Percentiles rank a stretch among this genome's conserved stretches.
Conservation (phyloP, 2,797 vertebrate species). For the Hippoglossus hippoglossus region DNA sequence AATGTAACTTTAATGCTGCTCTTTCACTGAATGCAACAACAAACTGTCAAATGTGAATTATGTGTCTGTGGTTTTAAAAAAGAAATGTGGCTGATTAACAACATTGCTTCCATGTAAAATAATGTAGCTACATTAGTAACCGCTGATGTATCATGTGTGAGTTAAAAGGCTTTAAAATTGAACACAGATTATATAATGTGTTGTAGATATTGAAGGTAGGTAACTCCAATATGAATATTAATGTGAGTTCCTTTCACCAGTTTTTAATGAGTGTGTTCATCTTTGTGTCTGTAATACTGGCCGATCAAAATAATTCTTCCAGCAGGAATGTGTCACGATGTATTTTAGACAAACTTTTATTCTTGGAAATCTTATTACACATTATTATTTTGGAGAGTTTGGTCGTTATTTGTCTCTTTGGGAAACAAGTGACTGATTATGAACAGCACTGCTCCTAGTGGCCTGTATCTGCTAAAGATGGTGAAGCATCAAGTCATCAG, state of each 20-base stretch:
- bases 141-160: background rate
- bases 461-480: background rate
- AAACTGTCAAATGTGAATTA: slow-evolving; percentile 3
- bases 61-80: slow-evolving; percentile 7
- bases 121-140: slow-evolving; percentile 8
- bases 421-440: background rate
- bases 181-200: background rate
- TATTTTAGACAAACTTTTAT: slow-evolving; percentile 7
- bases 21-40: slow-evolving; percentile 35
- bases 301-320: slow-evolving; percentile 4
- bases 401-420: background rate
- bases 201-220: slow-evolving; percentile 7
- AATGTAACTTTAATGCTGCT: slow-evolving; percentile 48
- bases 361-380: slow-evolving; percentile 23
- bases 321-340: slow-evolving; percentile 23
- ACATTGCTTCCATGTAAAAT: slow-evolving; percentile 10
- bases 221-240: background rate
- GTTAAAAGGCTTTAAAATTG: slow-evolving; percentile 8
- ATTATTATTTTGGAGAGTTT: background rate
- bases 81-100: slow-evolving; percentile 10
- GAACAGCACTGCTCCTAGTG: background rate
- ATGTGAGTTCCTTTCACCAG: slow-evolving; percentile 1
- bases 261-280: slow-evolving; percentile 18
- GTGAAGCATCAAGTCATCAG: too few species aligned
- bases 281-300: slow-evolving; percentile 20